Base-by-base conservation (phyloP, 2,888 invertebrate species). In the Lasius fuliginosus region DNA sequence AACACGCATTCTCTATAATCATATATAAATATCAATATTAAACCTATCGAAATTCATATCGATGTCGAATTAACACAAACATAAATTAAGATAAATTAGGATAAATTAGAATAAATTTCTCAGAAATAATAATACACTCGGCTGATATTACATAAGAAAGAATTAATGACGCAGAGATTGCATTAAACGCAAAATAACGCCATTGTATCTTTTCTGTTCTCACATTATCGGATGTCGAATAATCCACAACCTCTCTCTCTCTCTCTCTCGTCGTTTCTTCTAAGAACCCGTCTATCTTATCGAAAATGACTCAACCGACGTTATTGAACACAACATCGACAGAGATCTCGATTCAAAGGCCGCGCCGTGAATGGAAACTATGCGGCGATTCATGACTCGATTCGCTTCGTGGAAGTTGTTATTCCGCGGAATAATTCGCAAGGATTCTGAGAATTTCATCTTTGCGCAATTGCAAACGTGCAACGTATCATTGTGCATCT, bases 271-370 rank as follows among this genome's bases (percentile, higher is more conserved):
- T 40, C 33, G 15, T 85, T 60, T 77, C 60, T 73, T 74, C 65
- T 53, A 76, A 65, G 71, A 84, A 76, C 42, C 11, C 46, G 36
- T 40, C 53, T 71, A 82, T 82, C 76, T 84, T 86, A 86, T 86
- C 86, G 71, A 27, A 71, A 75, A 79, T 86, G 82, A 85, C 60
- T 86, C 82, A 86, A 82, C 64, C 53, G 60, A 56, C 18, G 58
- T 56, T 81, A 73, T 86, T 77, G 74, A 84, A 30, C 71, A 27
- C 56, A 56, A 79, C 68, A 81, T 85, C 68, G 36, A 62, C 76
- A 46, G 53, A 62, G 53, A 71, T 79, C 79, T 46, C 23, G 79
- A 79, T 73, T 79, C 74, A 71, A 79, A 79, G 73, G 46, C 65
- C 46, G 15, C 36, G 27, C 58, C 79, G 33, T 79, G 71, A 60